Conservation (phyloP, 2,797 vertebrate species). For the Phoxinus dragarum region DNA sequence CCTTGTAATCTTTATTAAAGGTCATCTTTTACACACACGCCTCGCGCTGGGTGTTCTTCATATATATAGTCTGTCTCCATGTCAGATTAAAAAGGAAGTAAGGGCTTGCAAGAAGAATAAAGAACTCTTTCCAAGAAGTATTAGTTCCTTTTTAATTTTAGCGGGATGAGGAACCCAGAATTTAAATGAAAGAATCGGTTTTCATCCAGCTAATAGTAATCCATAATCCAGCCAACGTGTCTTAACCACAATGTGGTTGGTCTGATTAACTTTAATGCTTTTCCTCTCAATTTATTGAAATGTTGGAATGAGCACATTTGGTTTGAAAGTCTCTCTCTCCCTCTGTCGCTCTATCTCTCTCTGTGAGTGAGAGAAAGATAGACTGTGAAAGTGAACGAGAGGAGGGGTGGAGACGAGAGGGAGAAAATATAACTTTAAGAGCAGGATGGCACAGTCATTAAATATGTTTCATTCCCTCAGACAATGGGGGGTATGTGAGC, state of each 20-base stretch:
- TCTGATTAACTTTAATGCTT: slow-evolving; percentile 88
- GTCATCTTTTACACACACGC: slow-evolving; percentile 52
- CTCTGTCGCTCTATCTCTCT: slow-evolving; percentile 68
- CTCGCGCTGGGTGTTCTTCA: slow-evolving; percentile 72
- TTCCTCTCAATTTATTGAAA: slow-evolving; percentile 86
- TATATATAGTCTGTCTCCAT: slow-evolving; percentile 60
- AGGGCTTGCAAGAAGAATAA: slow-evolving; percentile 72
- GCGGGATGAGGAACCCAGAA: slow-evolving; percentile 81
- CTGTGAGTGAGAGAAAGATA: slow-evolving; percentile 69
- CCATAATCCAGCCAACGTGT: slow-evolving; percentile 86
- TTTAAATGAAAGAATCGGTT: slow-evolving; percentile 87
- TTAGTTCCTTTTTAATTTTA: slow-evolving; percentile 86
- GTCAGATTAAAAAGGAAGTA: slow-evolving; percentile 68
- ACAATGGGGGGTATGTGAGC: slow-evolving; percentile 70
- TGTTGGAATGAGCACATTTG: slow-evolving; percentile 85
- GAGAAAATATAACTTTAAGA: slow-evolving; percentile 51
- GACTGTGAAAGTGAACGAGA: slow-evolving; percentile 64
- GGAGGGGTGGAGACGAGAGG: slow-evolving; percentile 15
- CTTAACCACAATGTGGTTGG: slow-evolving; percentile 86
- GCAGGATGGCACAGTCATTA: slow-evolving; percentile 55
- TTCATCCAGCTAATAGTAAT: slow-evolving; percentile 88
- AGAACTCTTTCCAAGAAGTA: slow-evolving; percentile 85
- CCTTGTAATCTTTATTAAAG: slow-evolving; percentile 45
- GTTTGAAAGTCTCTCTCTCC: slow-evolving; percentile 69
- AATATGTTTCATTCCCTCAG: slow-evolving; percentile 56